Evolutionary conservation across 2,113 vertebrate species (phyloP), one percentile per base, ranked within the genome.

Genomic region (Vulpes vulpes): DNA sequence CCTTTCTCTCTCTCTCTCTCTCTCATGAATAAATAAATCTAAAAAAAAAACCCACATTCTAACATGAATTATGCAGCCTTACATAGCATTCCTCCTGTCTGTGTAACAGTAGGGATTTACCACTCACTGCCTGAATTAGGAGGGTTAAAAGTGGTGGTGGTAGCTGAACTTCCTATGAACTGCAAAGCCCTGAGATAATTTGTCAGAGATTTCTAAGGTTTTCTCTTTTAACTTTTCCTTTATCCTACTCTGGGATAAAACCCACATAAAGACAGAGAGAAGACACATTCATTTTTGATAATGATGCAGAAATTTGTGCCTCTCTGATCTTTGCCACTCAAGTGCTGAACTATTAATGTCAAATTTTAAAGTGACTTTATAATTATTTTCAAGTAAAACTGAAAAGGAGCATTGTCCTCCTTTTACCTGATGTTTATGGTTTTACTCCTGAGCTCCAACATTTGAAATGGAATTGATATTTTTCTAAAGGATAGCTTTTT

Each of bases 181-280:
- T 74, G 23, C 51, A 57, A 59, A 80, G 5, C 59, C 51, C 55
- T 62, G 53, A 89, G 51, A 79, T 90, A 67, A 96, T 64, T 94
- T 91, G 51, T 90, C 78, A 81, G 59, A 59, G 23, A 10, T 93
- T 95, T 95, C 43, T 74, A 89, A 80, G 3, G 9, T 89, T 97
- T 92, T 92, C 71, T 95, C 71, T 62, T 95, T 94, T 92, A 69
- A 92, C 64, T 94, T 92, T 85, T 59, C 30, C 53, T 78, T 92
- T 94, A 35, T 91, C 25, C 88, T 91, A 57, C 22, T 90, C 35
- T 81, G 25, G 25, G 71, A 51, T 80, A 53, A 91, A 97, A 86
- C 55, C 15, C 71, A 20, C 20, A 30, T 73, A 80, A 88, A 49
- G 76, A 43, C 43, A 43, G 16, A 91, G 35, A 86, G 22, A 89